Base-by-base conservation (phyloP, 1,140 invertebrate species). In the Ceratosolen solmsi region DNA sequence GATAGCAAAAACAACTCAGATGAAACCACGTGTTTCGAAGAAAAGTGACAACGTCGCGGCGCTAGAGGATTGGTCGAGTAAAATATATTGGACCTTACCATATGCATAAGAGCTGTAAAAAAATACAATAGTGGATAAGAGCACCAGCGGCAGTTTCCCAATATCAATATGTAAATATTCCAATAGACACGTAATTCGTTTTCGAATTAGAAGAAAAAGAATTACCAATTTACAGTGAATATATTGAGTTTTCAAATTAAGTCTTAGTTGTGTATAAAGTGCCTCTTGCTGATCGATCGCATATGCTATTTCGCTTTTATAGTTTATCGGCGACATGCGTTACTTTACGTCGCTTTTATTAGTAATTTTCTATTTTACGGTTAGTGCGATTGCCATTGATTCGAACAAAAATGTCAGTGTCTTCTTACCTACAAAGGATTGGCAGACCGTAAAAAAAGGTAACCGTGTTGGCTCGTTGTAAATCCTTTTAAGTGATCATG, bases 371-470 rank as follows among this genome's bases (percentile, higher is more conserved):
- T 13, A 63, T 5, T 38, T 80, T 33, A 27, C 25, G 0, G 46
- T 41, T 5, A 51, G 84, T 71, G 74, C 65, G 27, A 72, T 80
- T 75, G 63, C 79, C 9, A 79, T 63, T 11, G 30, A 60, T 3
- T 30, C 81, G 56, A 83, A 84, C 60, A 89, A 88, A 85, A 91
- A 90, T 63, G 85, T 88, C n/a, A 88, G 83, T 20, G 79, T 86
- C 41, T 94, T 94, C 85, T 88, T 93, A 22, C 89, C 94, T 15
- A 94, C 93, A 3, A 87, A 92, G 5, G 93, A 94, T 86, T 94
- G 94, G 94, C 92, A 94, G 87, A 89, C 88, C 70, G 90, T 94
- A 17, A 89, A 92, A 86, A 91, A 93, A 90, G 93, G 94, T 94
- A 88, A 87, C 84, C 83, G 79, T 84, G n/a, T n/a, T n/a, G n/a